Base-by-base conservation (phyloP, 2,888 invertebrate species). In the Resseliella maxima region DNA sequence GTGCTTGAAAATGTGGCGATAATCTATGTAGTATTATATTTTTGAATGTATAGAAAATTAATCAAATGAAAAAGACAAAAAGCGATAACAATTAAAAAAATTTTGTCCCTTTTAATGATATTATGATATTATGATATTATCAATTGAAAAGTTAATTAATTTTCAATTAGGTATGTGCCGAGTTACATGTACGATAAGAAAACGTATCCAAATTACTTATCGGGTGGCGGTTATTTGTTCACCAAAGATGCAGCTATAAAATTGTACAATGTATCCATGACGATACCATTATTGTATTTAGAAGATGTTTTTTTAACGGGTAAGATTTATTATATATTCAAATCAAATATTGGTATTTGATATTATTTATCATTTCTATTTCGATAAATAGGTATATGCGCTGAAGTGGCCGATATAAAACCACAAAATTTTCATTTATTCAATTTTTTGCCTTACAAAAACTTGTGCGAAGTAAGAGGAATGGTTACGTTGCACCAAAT, bases 241-340 rank as follows among this genome's bases (percentile, higher is more conserved):
- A 95, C 95, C 0, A 90, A 93, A 0, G 93, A 94, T 88, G 93
- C 95, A 0, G 94, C 94, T 0, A 90, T 90, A 10, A 93, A 93
- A 85, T 91, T 97, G 3, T 95, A 95, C 90, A 90, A 92, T 64
- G 93, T 94, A 1, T 94, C 96, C 0, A 90, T 95, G 1, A 92
- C 91, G 86, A 95, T 94, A 0, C 93, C 94, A 6, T 92, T 95
- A 86, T 93, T 96, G 88, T 96, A 96, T 89, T 90, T 96, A 59
- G 96, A 96, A 90, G 96, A 96, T 89, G 94, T 96, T 31, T 96
- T 94, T 89, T 92, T 96, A 86, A 96, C 95, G n/a, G 96, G 95
- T 92, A 88, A 88, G 31, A 10, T 36, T n/a, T n/a, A 38, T 38
- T n/a, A 38, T 83, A 81, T 1, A 12, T 36, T 81, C 15, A 36